These are phyloP conservation scores for Melanotaenia trifasciata DNA, from an alignment of 2,797 vertebrate species.

Conservation along the genomic window DNA sequence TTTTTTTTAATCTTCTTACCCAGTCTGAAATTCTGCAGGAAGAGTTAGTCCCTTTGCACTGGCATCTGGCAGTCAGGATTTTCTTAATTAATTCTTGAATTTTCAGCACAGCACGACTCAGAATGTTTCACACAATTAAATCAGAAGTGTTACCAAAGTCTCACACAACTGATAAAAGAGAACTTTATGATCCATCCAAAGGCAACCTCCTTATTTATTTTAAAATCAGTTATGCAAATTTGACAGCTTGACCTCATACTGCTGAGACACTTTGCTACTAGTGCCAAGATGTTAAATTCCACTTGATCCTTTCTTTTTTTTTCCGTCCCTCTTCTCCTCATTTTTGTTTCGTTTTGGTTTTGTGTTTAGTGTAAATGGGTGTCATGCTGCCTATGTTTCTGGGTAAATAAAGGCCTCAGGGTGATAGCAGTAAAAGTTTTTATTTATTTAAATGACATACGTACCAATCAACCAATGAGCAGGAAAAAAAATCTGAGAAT, in stretches of 20 bases:
- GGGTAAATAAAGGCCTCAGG: constrained; percentile 82
- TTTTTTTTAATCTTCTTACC: constrained; percentile 7
- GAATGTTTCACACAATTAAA: constrained; percentile 43
- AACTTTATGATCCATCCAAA: constrained; percentile 36
- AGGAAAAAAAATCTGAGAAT: constrained; percentile 1
- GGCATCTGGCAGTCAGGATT: constrained; percentile 25
- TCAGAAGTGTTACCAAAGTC: constrained; percentile 33
- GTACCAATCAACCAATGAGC: constrained; percentile 2
- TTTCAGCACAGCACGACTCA: constrained; percentile 13
- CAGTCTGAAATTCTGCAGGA: constrained; percentile 13
- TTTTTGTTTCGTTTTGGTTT: constrained; percentile 11
- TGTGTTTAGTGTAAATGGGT: constrained; percentile 77
- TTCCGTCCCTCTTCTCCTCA: background rate
- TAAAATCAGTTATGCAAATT: constrained; percentile 80
- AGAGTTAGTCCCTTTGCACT: constrained; percentile 43
- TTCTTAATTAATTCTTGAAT: constrained; percentile 17
- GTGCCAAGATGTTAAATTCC: constrained; percentile 65
- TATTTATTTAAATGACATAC: constrained; percentile 44
- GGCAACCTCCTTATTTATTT: constrained; percentile 45
- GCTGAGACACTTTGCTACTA: constrained; percentile 41
- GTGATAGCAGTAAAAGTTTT: constrained; percentile 51
- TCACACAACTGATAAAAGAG: constrained; percentile 29
- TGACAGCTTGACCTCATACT: constrained; percentile 52
- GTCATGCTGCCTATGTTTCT: constrained; percentile 83
- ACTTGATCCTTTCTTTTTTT: constrained; percentile 30